Evolutionary conservation across 92 coral and sea anemone genomes (phyloP).

Genomic region (Galaxea fascicularis): DNA sequence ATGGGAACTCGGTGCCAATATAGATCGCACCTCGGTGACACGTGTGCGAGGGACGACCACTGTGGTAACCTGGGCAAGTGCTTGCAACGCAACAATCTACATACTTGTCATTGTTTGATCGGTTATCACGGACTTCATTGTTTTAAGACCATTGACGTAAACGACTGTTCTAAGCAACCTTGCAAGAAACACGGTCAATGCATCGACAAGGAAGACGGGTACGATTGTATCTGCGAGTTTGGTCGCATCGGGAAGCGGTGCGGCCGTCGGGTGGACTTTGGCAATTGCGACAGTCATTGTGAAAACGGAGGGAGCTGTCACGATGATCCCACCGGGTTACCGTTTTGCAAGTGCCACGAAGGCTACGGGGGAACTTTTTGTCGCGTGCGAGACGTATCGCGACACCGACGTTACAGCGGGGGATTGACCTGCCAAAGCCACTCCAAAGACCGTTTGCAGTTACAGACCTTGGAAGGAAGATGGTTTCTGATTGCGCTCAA

Average conservation of each 20-base stretch:
- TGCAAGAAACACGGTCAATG: not conserved
- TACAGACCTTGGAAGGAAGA: not conserved
- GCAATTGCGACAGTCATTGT: not conserved
- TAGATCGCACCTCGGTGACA: slow-evolving; percentile 20
- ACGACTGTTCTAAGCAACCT: not conserved
- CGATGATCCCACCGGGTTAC: not conserved
- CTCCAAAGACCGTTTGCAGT: not conserved
- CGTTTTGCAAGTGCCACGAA: not conserved
- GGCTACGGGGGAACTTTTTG: slow-evolving; percentile 24
- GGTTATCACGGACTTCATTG: slow-evolving; percentile 14
- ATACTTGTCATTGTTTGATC: not conserved
- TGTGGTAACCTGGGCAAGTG: not conserved
- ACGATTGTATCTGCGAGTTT: not conserved
- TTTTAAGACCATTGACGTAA: not conserved
- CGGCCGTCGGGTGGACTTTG: not conserved
- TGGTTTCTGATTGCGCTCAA: slow-evolving; percentile 22
- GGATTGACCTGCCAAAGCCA: not conserved
- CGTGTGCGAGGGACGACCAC: not conserved
- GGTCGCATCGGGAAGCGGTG: not conserved
- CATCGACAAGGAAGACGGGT: not conserved
- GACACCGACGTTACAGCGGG: not conserved
- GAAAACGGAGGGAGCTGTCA: slow-evolving; percentile 6
- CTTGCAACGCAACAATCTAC: not conserved
- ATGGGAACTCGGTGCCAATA: slow-evolving; percentile 17
- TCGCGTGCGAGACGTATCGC: slow-evolving; percentile 9